A percentile compares a stretch with the other conserved stretches of the same genome.
These are phyloP conservation scores for Scelioninae gen. 1 DNA, from an alignment of 2,888 invertebrate genomes.

Conservation along the genomic window DNA sequence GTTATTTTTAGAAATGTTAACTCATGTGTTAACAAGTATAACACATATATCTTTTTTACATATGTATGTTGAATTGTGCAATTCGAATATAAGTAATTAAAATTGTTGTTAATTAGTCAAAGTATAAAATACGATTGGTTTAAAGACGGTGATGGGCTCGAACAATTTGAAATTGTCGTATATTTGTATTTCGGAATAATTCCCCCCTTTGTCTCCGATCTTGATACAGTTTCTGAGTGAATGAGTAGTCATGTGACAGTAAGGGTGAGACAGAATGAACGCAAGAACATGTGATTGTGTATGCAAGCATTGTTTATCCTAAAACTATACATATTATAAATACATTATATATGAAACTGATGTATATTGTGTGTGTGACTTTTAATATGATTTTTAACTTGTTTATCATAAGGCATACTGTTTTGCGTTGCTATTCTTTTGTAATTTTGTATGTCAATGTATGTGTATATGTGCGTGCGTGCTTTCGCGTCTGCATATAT, in stretches of 20 bases:
- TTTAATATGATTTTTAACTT: constrained; percentile 46
- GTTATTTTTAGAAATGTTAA: too few relatives aligned
- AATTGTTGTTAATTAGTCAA: background rate
- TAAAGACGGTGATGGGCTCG: constrained; percentile 38
- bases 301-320: constrained; percentile 42
- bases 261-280: constrained; percentile 35
- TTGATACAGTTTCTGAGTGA: constrained; percentile 46
- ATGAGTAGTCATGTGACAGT: constrained; percentile 1
- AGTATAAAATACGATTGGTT: constrained; percentile 27
- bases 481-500: constrained; percentile 54
- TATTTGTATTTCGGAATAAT: constrained; percentile 32
- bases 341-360: constrained; percentile 36
- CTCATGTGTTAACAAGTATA: too few relatives aligned
- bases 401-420: constrained; percentile 19
- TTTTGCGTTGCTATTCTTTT: constrained; percentile 62
- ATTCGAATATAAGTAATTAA: background rate
- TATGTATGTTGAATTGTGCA: constrained; percentile 28
- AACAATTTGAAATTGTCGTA: constrained; percentile 35
- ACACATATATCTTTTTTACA: too few relatives aligned
- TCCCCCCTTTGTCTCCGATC: constrained; percentile 22
- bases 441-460: constrained; percentile 70
- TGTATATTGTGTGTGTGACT: constrained; percentile 50
- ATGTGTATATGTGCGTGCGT: constrained; percentile 44
- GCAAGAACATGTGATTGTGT: constrained; percentile 23
- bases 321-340: constrained; percentile 48